Conservation (phyloP, 2,113 vertebrate species). For the Nibea albiflora region DNA sequence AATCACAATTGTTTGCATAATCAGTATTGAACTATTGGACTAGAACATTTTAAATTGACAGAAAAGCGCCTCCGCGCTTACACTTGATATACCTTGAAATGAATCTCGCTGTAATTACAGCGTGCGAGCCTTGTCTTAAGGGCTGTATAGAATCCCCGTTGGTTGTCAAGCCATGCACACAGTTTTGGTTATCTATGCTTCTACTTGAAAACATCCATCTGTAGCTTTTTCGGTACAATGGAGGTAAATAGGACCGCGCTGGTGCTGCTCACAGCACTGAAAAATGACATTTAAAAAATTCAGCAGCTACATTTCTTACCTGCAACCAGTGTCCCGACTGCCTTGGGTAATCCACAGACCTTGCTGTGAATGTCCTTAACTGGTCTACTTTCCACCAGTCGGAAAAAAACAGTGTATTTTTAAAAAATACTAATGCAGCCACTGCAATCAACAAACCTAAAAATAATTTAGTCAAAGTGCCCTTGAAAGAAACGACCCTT, state of each 20-base stretch:
- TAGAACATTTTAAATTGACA: neutral
- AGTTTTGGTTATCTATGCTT: neutral
- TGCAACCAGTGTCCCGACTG: conserved; percentile 21
- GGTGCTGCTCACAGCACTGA: conserved; percentile 22
- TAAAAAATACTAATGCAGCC: conserved; percentile 17
- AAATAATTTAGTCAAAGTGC: neutral
- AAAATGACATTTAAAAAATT: conserved; percentile 48
- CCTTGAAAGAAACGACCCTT: neutral
- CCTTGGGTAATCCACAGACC: conserved; percentile 14
- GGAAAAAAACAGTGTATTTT: neutral
- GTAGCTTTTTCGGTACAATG: neutral
- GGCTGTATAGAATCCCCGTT: neutral
- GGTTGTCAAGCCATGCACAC: neutral
- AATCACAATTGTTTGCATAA: conserved; percentile 15
- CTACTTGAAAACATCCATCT: neutral
- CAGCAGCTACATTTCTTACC: conserved; percentile 24
- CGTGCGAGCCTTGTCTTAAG: neutral
- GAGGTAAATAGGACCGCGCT: neutral
- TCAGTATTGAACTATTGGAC: neutral
- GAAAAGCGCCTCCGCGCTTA: neutral
- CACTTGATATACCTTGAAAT: neutral
- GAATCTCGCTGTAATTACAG: neutral
- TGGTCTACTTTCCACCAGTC: conserved; percentile 1
- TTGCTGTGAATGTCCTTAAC: conserved; percentile 3
- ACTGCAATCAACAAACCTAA: conserved; percentile 19